A percentile compares a stretch with the other conserved stretches of the same genome.
phyloP scores from a whole-genome alignment of 1,140 invertebrate species.

The Dinoponera quadriceps region DNA sequence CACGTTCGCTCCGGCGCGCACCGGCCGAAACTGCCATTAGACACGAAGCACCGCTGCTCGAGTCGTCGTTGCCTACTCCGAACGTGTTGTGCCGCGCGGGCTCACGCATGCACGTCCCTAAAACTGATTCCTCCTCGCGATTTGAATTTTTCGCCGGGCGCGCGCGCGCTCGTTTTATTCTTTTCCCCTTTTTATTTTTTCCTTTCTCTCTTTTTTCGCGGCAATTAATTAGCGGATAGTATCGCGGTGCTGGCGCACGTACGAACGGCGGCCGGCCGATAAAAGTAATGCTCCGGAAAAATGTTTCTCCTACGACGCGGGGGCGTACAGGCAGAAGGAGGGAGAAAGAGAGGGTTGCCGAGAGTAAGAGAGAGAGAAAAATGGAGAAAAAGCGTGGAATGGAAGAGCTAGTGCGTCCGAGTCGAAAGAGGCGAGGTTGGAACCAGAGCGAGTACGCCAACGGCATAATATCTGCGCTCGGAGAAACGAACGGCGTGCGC shows the following conservation, averaged over 20 bases:
- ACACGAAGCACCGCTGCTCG: constrained; percentile 59
- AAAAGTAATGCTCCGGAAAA: constrained; percentile 75
- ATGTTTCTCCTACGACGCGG: constrained; percentile 66
- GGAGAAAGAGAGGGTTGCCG: not conserved
- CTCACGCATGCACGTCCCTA: constrained; percentile 53
- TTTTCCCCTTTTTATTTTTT: constrained; percentile 4
- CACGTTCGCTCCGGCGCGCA: constrained; percentile 41
- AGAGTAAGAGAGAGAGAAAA: constrained; percentile 20
- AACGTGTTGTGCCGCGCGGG: too few species aligned
- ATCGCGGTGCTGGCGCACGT: constrained; percentile 65
- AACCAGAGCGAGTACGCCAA: constrained; percentile 52
- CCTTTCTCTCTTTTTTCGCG: constrained; percentile 20
- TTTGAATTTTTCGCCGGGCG: constrained; percentile 59
- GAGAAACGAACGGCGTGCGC: constrained; percentile 63
- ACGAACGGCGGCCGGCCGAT: constrained; percentile 63
- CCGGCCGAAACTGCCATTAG: constrained; percentile 55
- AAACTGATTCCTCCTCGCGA: constrained; percentile 63
- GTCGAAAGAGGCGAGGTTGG: constrained; percentile 48
- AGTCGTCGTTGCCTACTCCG: not conserved
- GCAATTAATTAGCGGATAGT: constrained; percentile 75
- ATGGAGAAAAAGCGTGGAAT: constrained; percentile 50
- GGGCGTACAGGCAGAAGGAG: not conserved
- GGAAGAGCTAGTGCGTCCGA: constrained; percentile 51
- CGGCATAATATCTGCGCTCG: constrained; percentile 67
- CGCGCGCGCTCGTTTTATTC: constrained; percentile 21